These are phyloP conservation scores for Trididemnum clinides DNA, from an alignment of 23 tunicate species.

Conservation along the genomic window DNA sequence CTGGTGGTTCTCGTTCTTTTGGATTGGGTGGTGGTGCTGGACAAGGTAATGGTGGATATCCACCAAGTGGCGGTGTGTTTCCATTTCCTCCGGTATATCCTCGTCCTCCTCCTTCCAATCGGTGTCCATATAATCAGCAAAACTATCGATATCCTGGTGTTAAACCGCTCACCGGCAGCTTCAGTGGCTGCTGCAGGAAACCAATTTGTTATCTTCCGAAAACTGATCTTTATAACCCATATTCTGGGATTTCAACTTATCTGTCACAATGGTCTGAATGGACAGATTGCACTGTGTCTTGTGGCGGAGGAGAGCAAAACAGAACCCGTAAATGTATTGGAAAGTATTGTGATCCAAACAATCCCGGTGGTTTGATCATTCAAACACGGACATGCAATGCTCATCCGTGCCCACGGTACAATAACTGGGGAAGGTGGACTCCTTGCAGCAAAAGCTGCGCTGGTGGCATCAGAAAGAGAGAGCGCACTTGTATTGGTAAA, in stretches of 20 bases:
- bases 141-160: slow-evolving; percentile 10
- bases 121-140: slow-evolving; percentile 45
- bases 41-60: not conserved
- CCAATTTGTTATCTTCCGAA: slow-evolving; percentile 71
- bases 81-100: not conserved
- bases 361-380: not conserved
- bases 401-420: slow-evolving; percentile 18
- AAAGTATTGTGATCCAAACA: slow-evolving; percentile 14
- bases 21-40: not conserved
- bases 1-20: not conserved
- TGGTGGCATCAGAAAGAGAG: slow-evolving; percentile 16
- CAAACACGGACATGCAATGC: slow-evolving; percentile 24
- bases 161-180: slow-evolving; percentile 70
- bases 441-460: slow-evolving; percentile 28
- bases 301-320: slow-evolving; percentile 31
- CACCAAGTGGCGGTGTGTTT: not conserved
- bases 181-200: slow-evolving; percentile 73
- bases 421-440: slow-evolving; percentile 11
- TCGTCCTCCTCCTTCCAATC: not conserved
- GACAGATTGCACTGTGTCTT: not conserved
- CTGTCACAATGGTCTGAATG: slow-evolving; percentile 8
- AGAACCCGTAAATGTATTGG: slow-evolving; percentile 28
- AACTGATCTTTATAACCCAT: not conserved
- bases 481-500: slow-evolving; percentile 6
- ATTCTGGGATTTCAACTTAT: slow-evolving; percentile 52